A percentile compares a stretch with the other conserved stretches of the same genome.
phyloP scores from a whole-genome alignment of 2,888 invertebrate species.

The Pandemis heparana region DNA sequence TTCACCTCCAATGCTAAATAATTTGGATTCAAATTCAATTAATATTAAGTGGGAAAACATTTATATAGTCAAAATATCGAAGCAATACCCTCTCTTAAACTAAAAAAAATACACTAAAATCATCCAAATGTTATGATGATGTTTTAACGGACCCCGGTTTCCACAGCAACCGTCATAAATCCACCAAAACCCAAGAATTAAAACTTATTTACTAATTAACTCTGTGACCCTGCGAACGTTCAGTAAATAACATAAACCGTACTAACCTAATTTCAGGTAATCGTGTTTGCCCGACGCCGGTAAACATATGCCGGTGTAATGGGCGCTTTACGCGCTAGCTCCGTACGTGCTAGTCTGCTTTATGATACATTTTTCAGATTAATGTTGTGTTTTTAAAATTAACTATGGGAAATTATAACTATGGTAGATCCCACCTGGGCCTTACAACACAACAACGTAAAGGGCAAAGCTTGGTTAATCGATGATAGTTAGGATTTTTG shows the following conservation, averaged over 20 bases:
- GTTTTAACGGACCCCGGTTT: neutral
- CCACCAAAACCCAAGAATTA: slow-evolving; percentile 25
- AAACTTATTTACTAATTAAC: slow-evolving; percentile 50
- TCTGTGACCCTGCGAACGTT: slow-evolving; percentile 47
- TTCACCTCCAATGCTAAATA: no score
- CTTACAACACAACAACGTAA: no score
- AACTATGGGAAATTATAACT: neutral
- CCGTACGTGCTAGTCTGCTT: slow-evolving; percentile 52
- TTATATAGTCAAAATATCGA: no score
- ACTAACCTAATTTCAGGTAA: slow-evolving; percentile 81
- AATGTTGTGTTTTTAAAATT: slow-evolving; percentile 7
- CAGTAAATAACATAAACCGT: slow-evolving; percentile 76
- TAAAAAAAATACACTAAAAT: neutral
- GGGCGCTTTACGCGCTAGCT: slow-evolving; percentile 63
- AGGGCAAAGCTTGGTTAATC: no score
- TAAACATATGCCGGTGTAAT: slow-evolving; percentile 75
- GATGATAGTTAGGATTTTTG: no score
- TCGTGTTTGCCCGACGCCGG: slow-evolving; percentile 75
- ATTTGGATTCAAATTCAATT: no score
- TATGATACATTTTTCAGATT: slow-evolving; percentile 49
- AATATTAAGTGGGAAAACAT: no score
- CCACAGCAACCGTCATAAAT: neutral
- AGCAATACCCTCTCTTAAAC: no score
- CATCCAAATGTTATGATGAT: neutral
- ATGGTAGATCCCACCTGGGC: no score